These are phyloP conservation scores for Sylvilagus bachmani DNA, from an alignment of 2,113 vertebrate species.

Conservation along the genomic window DNA sequence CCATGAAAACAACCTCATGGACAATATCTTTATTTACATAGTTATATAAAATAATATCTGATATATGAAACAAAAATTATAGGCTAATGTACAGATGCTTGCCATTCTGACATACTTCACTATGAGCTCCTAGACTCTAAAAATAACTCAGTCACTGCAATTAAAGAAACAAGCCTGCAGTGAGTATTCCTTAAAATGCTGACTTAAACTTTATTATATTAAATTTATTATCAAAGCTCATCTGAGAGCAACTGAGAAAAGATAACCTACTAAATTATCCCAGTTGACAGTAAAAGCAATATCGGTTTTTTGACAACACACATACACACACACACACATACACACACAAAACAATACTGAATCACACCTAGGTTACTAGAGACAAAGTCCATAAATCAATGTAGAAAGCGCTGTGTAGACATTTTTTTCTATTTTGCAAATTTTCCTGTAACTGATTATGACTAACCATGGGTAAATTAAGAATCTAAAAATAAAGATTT, in stretches of 20 bases:
- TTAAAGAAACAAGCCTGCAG: background rate
- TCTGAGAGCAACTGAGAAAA: background rate
- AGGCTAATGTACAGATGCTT: background rate
- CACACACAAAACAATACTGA: fast-evolving
- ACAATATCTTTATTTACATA: background rate
- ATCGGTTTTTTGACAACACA: background rate
- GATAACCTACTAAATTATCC: background rate
- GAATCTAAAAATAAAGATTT: conserved; percentile 2
- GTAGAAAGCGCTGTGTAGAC: background rate
- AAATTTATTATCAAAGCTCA: background rate
- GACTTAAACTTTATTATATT: background rate
- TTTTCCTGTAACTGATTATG: background rate
- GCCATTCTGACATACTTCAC: background rate
- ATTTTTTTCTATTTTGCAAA: background rate
- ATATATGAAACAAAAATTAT: background rate
- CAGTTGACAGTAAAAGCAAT: background rate
- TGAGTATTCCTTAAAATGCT: background rate
- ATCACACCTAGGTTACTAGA: background rate
- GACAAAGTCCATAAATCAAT: background rate
- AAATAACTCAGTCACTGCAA: background rate
- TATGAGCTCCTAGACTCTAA: background rate
- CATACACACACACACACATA: background rate
- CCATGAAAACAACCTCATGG: background rate
- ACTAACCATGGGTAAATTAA: background rate
- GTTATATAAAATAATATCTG: background rate